Conservation (phyloP, 2,888 invertebrate species). For the Pterostichus madidus region DNA sequence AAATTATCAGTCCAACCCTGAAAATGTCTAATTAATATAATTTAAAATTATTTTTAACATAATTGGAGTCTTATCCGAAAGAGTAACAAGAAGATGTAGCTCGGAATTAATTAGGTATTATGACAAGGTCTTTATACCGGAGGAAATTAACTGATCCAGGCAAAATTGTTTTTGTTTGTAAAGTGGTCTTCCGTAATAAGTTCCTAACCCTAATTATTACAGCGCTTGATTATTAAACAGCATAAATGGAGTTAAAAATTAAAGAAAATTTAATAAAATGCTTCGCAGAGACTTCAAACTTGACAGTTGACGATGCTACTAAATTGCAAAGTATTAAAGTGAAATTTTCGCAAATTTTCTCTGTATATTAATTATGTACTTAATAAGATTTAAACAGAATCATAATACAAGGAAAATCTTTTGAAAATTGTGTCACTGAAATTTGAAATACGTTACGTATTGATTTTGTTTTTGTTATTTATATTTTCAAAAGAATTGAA, state of each 20-base stretch:
- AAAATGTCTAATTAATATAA: neutral
- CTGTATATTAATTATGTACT: neutral
- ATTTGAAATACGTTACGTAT: no score
- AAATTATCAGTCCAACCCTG: no score
- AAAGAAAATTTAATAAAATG: slow-evolving; percentile 44
- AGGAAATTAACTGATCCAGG: slow-evolving; percentile 24
- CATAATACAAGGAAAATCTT: neutral
- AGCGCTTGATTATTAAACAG: neutral
- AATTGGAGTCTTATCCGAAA: slow-evolving; percentile 15
- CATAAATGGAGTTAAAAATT: slow-evolving; percentile 20
- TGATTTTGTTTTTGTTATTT: no score
- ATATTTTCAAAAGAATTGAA: no score
- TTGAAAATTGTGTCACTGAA: no score
- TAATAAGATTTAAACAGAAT: neutral
- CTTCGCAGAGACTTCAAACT: slow-evolving; percentile 39
- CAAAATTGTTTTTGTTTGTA: slow-evolving; percentile 30
- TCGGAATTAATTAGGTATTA: slow-evolving; percentile 17
- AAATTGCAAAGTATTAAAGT: slow-evolving; percentile 22
- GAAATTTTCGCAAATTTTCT: neutral
- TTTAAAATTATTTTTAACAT: slow-evolving; percentile 15
- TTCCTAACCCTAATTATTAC: slow-evolving; percentile 8
- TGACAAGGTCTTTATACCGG: slow-evolving; percentile 10
- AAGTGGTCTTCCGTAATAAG: slow-evolving; percentile 1
- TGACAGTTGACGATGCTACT: slow-evolving; percentile 24
- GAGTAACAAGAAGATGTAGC: slow-evolving; percentile 25